Evolutionary conservation across 2,888 invertebrate species (phyloP).

Genomic region (Adelphocoris suturalis): DNA sequence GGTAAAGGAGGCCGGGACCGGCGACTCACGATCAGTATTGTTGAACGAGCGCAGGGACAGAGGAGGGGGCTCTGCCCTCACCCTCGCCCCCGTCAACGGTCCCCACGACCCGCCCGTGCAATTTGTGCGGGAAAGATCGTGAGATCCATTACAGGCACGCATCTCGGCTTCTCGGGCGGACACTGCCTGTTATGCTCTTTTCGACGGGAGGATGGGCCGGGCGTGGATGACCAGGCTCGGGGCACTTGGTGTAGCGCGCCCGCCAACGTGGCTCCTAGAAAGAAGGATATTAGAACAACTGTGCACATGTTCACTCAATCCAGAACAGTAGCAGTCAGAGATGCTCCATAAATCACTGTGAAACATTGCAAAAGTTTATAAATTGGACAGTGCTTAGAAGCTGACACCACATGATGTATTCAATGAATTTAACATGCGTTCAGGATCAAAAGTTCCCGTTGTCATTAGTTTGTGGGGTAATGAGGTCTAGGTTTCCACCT

Average conservation of each 20-base stretch:
- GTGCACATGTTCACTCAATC: too few species aligned
- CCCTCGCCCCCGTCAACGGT: conserved; percentile 57
- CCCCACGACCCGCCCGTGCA: conserved; percentile 63
- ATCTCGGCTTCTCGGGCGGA: conserved; percentile 33
- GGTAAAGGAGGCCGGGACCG: conserved; percentile 5
- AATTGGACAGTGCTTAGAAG: too few species aligned
- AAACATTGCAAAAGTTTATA: too few species aligned
- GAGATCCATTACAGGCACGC: conserved; percentile 67
- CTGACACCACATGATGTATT: too few species aligned
- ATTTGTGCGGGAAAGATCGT: conserved; percentile 66
- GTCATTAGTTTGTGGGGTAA: too few species aligned
- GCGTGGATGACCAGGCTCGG: neutral
- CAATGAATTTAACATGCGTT: too few species aligned
- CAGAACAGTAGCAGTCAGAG: too few species aligned
- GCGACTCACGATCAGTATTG: conserved; percentile 58
- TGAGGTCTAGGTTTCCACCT: too few species aligned
- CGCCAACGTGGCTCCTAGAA: neutral
- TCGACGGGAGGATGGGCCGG: neutral
- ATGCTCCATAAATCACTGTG: too few species aligned
- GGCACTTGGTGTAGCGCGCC: neutral
- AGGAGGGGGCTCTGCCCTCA: conserved; percentile 12
- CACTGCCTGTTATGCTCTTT: neutral
- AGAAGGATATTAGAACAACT: too few species aligned
- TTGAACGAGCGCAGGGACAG: conserved; percentile 28
- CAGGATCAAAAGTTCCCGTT: too few species aligned